These are phyloP conservation scores for Bradypus variegatus DNA, from an alignment of 2,797 vertebrate species.

Conservation along the genomic window DNA sequence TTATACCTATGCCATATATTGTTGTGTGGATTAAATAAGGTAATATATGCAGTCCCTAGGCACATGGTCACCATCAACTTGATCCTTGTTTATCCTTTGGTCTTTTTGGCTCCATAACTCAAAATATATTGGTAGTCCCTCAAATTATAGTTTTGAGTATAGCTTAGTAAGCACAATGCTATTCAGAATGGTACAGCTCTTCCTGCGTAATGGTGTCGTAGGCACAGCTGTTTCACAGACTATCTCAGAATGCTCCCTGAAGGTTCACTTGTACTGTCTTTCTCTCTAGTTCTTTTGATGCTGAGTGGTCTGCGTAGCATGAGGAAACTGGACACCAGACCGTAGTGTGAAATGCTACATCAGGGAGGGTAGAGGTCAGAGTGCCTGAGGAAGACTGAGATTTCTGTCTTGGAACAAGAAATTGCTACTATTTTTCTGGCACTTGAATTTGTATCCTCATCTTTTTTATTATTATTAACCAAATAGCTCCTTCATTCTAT, in stretches of 20 bases:
- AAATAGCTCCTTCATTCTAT: conserved; percentile 51
- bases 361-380: not conserved
- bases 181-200: not conserved
- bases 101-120: conserved; percentile 8
- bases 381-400: not conserved
- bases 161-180: not conserved
- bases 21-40: not conserved
- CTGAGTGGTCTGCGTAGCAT: conserved; percentile 3
- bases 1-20: not conserved
- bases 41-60: not conserved
- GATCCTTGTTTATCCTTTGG: not conserved
- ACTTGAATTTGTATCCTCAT: not conserved
- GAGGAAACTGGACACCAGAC: not conserved
- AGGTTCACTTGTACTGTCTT: not conserved
- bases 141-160: not conserved
- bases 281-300: conserved; percentile 20
- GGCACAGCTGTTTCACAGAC: not conserved
- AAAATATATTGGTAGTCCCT: not conserved
- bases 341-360: not conserved
- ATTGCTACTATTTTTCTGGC: conserved; percentile 25
- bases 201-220: not conserved
- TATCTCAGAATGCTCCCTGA: conserved; percentile 21
- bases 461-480: conserved; percentile 37
- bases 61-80: not conserved
- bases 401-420: not conserved